A percentile compares a stretch with the other conserved stretches of the same genome.
These are phyloP conservation scores for Rhabdophis nuchalis DNA, from an alignment of 2,797 vertebrate species.

Conservation along the genomic window DNA sequence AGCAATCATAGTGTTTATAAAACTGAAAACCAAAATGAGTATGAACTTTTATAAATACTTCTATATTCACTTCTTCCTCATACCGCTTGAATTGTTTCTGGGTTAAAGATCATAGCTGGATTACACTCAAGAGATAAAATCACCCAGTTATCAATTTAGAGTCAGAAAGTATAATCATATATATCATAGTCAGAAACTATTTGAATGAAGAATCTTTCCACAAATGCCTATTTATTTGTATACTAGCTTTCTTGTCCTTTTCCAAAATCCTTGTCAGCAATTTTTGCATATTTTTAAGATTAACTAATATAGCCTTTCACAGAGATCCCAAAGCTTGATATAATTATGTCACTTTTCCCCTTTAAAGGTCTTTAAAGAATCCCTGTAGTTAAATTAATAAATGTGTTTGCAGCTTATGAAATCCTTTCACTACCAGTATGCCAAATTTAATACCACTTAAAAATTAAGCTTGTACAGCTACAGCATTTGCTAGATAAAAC, in stretches of 20 bases:
- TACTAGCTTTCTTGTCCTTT: neutral
- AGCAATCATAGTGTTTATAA: neutral
- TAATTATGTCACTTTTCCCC: neutral
- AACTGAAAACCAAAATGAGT: neutral
- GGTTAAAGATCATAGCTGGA: neutral
- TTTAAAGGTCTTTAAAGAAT: neutral
- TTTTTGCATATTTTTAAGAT: slow-evolving; percentile 10
- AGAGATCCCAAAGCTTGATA: neutral
- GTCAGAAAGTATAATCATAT: neutral
- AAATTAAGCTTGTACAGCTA: neutral
- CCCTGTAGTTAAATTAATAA: neutral
- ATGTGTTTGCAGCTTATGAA: neutral
- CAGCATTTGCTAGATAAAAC: neutral
- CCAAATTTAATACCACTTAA: neutral
- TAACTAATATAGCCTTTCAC: slow-evolving; percentile 7
- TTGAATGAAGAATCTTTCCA: neutral
- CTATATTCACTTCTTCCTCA: neutral
- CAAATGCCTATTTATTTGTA: neutral
- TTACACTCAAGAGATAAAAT: neutral
- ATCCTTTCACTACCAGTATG: neutral
- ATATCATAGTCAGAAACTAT: neutral
- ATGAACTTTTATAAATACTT: neutral
- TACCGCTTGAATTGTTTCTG: neutral
- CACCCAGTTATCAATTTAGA: neutral
- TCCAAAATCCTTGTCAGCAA: neutral